Conservation (phyloP, 2,888 invertebrate species). For the Heliconius charithonia region DNA sequence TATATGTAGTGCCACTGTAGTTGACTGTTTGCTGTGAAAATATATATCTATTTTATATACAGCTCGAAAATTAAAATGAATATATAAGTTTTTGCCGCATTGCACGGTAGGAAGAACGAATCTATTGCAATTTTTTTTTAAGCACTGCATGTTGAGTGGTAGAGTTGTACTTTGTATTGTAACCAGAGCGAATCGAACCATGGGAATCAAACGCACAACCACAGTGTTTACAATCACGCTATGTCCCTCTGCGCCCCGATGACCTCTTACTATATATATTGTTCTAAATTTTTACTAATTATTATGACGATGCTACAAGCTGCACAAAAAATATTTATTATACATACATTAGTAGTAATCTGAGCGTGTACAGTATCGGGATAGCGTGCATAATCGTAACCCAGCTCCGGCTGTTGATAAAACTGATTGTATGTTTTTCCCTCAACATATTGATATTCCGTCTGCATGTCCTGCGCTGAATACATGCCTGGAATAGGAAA, state of each 20-base stretch:
- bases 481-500: slow-evolving; percentile 67
- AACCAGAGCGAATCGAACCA: too few relatives aligned
- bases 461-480: slow-evolving; percentile 75
- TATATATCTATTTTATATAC: background rate
- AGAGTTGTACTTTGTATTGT: too few relatives aligned
- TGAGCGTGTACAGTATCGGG: slow-evolving; percentile 50
- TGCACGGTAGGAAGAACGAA: background rate
- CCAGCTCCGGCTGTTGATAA: slow-evolving; percentile 58
- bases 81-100: background rate
- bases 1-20: slow-evolving; percentile 29
- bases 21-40: slow-evolving; percentile 1
- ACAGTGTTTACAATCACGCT: too few relatives aligned
- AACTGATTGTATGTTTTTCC: slow-evolving; percentile 71
- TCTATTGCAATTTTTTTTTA: too few relatives aligned
- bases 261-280: too few relatives aligned
- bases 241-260: too few relatives aligned
- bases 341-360: slow-evolving; percentile 13
- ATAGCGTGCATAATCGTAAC: slow-evolving; percentile 63
- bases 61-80: background rate
- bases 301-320: too few relatives aligned
- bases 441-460: slow-evolving; percentile 73
- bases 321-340: too few relatives aligned
- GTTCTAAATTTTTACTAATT: too few relatives aligned
- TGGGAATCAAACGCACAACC: too few relatives aligned
- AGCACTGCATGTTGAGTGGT: too few relatives aligned